Evolutionary conservation across 2,888 invertebrate genomes (phyloP), one percentile per base, ranked within the genome.

Genomic region (Helicoverpa assulta): DNA sequence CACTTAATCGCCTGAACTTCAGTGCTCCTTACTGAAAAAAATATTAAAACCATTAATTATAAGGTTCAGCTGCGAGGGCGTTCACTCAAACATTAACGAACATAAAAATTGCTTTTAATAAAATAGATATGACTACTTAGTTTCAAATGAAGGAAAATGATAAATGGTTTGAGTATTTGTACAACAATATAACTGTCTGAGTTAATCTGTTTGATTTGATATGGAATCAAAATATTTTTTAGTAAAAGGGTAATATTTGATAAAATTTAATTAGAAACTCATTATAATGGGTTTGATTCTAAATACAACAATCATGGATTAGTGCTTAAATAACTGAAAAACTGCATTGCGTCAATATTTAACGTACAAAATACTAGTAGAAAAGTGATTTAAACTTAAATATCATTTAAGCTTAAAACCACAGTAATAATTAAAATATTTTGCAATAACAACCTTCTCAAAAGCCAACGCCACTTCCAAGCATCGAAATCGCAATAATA

Each of bases 1-100:
- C 82, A 81, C 82, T 81, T 86, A 82, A 86, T 82, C 73, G 80
- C 78, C 79, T 80, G 75, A 82, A 85, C 82, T 83, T 85, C 75
- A 82, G 76, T 79, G 73, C 68, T 78, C 62, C 74, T 83, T 82
- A 77, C 63, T 66, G 70, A 81, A 82, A 81, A 55, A 76, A 80
- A 68, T 67, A 65, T 66, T 76, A 63, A 78, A 76, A 73, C 73
- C 78, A 77, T 80, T 78, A 84, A 85, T 82, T 84, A 84, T 70
- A 78, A 68, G 61, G 74, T 75, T 78, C 57, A 66, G 54, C 52
- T 47, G 73, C 71, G 72, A 84, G 70, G 70, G 73, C 70, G 67
- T 80, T 70, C 67, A 64, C 70, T 77, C 64, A 60, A 80, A 72
- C 64, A 83, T 73, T 70, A 75, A 76, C 67, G 60, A 70, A 82